Conservation (phyloP, 2,113 vertebrate species). For the Semnornis frantzii region DNA sequence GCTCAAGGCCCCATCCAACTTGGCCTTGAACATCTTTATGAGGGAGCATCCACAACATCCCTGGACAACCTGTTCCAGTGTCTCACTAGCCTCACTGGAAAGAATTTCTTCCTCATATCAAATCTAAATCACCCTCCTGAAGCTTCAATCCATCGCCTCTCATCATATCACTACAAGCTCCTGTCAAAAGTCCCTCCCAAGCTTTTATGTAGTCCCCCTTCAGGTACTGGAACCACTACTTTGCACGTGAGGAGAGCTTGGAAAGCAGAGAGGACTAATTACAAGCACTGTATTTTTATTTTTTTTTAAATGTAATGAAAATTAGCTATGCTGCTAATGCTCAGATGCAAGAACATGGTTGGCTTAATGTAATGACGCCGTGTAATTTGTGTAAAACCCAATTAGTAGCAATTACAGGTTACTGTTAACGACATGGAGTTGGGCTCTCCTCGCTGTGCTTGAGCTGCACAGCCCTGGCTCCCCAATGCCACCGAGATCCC, state of each 20-base stretch:
- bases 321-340: not conserved
- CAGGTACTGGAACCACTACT: too few species aligned
- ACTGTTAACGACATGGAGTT: not conserved
- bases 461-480: not conserved
- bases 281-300: not conserved
- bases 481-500: fast-evolving
- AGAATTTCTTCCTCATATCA: too few species aligned
- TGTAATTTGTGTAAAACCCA: constrained; percentile 65
- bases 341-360: not conserved
- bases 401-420: constrained; percentile 66
- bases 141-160: too few species aligned
- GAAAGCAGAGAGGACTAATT: constrained; percentile 11
- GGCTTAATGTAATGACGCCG: constrained; percentile 67
- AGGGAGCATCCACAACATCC: too few species aligned
- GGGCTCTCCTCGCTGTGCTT: not conserved
- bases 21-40: too few species aligned
- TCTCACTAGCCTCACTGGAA: too few species aligned
- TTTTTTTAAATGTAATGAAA: not conserved
- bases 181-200: too few species aligned
- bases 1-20: too few species aligned
- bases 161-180: too few species aligned
- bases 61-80: too few species aligned
- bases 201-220: too few species aligned
- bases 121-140: too few species aligned
- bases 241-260: not conserved